phyloP scores from a whole-genome alignment of 2,797 vertebrate genomes.

The Smutsia gigantea region DNA sequence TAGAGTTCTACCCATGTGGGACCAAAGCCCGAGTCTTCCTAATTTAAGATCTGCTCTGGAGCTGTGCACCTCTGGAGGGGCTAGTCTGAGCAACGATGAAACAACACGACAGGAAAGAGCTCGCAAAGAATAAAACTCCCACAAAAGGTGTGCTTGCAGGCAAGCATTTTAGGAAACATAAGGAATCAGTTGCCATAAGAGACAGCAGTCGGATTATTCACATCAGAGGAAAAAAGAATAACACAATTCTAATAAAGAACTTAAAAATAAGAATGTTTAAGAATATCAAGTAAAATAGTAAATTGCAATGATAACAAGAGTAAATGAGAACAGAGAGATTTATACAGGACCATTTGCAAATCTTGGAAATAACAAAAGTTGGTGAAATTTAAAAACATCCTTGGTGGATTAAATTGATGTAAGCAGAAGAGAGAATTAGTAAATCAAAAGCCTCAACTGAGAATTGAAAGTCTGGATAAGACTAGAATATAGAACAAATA shows the following conservation, averaged over 20 bases:
- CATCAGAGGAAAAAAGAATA: background rate
- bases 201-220: background rate
- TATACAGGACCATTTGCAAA: background rate
- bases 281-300: constrained; percentile 12
- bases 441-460: background rate
- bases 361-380: background rate
- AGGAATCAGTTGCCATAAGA: background rate
- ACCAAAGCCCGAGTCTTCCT: background rate
- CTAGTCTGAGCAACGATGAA: background rate
- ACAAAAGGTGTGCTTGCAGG: background rate
- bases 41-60: constrained; percentile 13
- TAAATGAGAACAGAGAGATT: background rate
- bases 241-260: background rate
- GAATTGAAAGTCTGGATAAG: background rate
- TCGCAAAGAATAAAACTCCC: background rate
- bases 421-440: background rate
- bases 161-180: background rate
- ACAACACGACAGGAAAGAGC: background rate
- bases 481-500: background rate
- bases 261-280: background rate
- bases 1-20: background rate
- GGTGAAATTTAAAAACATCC: background rate
- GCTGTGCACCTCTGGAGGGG: background rate
- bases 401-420: background rate
- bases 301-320: background rate